phyloP scores from a whole-genome alignment of 2,797 vertebrate genomes.

The Oreochromis mossambicus region DNA sequence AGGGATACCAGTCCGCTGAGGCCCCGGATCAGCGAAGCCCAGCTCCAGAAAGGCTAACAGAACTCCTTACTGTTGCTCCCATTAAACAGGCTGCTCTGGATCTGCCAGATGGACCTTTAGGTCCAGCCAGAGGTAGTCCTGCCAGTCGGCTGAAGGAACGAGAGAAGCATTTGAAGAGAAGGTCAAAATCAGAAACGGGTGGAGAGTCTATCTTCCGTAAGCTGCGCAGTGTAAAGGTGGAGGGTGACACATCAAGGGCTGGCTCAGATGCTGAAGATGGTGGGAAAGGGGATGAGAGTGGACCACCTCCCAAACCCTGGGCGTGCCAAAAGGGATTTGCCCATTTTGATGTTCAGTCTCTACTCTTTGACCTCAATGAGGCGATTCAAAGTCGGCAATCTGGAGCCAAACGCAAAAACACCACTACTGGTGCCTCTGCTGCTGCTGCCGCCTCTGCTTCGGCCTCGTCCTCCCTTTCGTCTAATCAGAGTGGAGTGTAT shows the following conservation, averaged over 20 bases:
- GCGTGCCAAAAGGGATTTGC: slow-evolving; percentile 93
- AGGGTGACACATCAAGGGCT: slow-evolving; percentile 85
- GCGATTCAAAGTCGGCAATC: slow-evolving; percentile 87
- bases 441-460: slow-evolving; percentile 91
- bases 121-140: slow-evolving; percentile 84
- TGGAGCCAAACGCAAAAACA: slow-evolving; percentile 93
- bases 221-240: slow-evolving; percentile 90
- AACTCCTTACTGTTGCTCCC: slow-evolving; percentile 87
- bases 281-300: slow-evolving; percentile 84
- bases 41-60: slow-evolving; percentile 85
- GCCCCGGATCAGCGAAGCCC: slow-evolving; percentile 88
- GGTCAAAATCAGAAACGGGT: slow-evolving; percentile 96
- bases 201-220: slow-evolving; percentile 98
- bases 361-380: slow-evolving; percentile 96
- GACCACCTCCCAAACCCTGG: slow-evolving; percentile 85
- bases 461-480: slow-evolving; percentile 86
- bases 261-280: slow-evolving; percentile 92
- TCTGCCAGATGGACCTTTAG: slow-evolving; percentile 86
- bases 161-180: slow-evolving; percentile 96
- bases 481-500: slow-evolving; percentile 82
- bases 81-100: slow-evolving; percentile 90
- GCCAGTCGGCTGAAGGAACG: slow-evolving; percentile 91
- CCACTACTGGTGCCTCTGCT: slow-evolving; percentile 95
- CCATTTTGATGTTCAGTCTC: slow-evolving; percentile 94
- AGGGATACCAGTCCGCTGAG: slow-evolving; percentile 87